Evolutionary conservation across 2,113 vertebrate species (phyloP).

Genomic region (Seriola quinqueradiata): DNA sequence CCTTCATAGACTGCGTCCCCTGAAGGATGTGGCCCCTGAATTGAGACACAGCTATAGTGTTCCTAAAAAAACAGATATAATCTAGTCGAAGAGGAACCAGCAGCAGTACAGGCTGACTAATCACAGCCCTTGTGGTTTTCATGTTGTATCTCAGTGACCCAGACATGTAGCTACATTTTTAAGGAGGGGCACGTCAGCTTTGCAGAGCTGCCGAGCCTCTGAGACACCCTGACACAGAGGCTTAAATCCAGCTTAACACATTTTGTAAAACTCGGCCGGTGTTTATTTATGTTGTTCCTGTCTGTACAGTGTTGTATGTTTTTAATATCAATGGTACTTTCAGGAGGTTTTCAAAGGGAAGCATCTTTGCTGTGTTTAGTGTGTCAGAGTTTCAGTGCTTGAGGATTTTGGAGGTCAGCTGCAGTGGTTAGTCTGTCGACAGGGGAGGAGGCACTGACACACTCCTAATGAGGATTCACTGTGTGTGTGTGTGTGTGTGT

Average conservation of each 20-base stretch:
- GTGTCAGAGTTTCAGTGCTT: constrained; percentile 11
- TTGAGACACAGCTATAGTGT: too few relatives aligned
- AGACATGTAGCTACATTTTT: not conserved
- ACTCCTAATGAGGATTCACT: constrained; percentile 37
- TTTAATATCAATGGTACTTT: accelerated
- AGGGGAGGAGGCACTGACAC: constrained; percentile 31
- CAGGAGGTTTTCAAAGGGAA: not conserved
- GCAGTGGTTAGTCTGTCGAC: constrained; percentile 36
- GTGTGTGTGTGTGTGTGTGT: not conserved
- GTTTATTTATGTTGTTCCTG: not conserved
- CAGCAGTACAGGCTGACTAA: too few relatives aligned
- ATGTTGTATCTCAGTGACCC: not conserved
- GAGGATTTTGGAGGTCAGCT: constrained; percentile 56
- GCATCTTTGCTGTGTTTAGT: constrained; percentile 1
- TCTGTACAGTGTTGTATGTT: not conserved
- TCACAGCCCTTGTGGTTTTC: too few relatives aligned
- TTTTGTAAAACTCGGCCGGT: not conserved
- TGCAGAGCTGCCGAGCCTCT: constrained; percentile 13
- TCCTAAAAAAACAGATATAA: too few relatives aligned
- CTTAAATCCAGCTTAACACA: constrained; percentile 1
- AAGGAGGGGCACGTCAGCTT: constrained; percentile 14
- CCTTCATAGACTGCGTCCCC: too few relatives aligned
- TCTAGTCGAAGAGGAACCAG: too few relatives aligned
- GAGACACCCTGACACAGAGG: constrained; percentile 1
- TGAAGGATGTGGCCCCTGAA: too few relatives aligned